Evolutionary conservation across 1,140 invertebrate genomes (phyloP).

Genomic region (Solen grandis): DNA sequence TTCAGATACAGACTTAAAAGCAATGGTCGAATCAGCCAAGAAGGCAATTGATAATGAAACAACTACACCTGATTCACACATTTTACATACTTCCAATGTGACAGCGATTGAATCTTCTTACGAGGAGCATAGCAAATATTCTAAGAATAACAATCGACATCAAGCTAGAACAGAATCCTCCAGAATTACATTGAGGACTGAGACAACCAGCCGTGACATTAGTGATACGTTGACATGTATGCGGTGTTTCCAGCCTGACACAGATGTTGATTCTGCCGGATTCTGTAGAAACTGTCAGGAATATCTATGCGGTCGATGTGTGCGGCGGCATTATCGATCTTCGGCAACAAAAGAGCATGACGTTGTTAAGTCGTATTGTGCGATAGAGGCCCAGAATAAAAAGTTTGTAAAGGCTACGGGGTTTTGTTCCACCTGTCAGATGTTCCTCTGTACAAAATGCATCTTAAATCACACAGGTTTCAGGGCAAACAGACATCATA

Average conservation of each 20-base stretch:
- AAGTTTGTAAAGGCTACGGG: slow-evolving; percentile 32
- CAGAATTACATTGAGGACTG: background rate
- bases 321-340: slow-evolving; percentile 4
- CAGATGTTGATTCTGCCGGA: slow-evolving; percentile 16
- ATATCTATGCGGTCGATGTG: slow-evolving; percentile 32
- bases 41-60: background rate
- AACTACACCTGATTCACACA: background rate
- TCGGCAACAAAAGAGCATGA: slow-evolving; percentile 10
- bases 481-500: slow-evolving; percentile 21
- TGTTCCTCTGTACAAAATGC: slow-evolving; percentile 37
- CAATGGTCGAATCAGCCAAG: slow-evolving; percentile 32
- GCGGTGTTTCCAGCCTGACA: slow-evolving; percentile 25
- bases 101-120: background rate
- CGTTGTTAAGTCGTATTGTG: slow-evolving; percentile 25
- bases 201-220: background rate
- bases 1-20: slow-evolving; percentile 40
- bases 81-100: background rate
- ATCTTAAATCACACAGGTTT: slow-evolving; percentile 18
- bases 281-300: slow-evolving; percentile 30
- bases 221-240: slow-evolving; percentile 21
- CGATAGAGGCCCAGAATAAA: slow-evolving; percentile 23
- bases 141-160: too few relatives aligned
- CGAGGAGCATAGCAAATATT: too few relatives aligned
- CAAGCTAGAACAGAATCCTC: background rate
- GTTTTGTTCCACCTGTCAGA: slow-evolving; percentile 23